Base-by-base conservation (phyloP, 2,888 invertebrate genomes). In the Aporophyla lueneburgensis region DNA sequence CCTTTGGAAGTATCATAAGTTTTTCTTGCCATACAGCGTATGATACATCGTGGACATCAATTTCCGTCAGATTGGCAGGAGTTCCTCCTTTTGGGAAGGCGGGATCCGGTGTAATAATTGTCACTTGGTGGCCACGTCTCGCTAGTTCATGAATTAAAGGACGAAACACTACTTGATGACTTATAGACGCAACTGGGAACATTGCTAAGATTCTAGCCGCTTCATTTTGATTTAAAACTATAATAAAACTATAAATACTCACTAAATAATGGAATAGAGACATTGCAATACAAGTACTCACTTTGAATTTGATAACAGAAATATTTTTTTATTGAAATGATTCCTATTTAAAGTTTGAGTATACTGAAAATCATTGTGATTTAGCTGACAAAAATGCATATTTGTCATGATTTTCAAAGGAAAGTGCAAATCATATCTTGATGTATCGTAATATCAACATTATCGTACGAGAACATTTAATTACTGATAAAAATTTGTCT, bases 21-120 rank as follows among this genome's bases (percentile, higher is more conserved):
- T 73, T 53, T 21, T 76, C 78, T 33, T 62, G 70, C 85, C 75
- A 71, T 81, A 80, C 27, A 1, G 89, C 83, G 67, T 96, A 95
- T 0, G 94, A 93, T 19, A 90, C 24, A 33, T 93, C 89, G 16
- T 92, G 92, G 0, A 93, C 81, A 77, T 93, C 92, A 0, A 94
- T 93, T 88, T 94, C 92, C 24, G 89, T 93, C 0, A 93, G 71
- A 75, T 93, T 94, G 5, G 81, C 68, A 2, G 94, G 87, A 1
- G 89, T 81, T 16, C 86, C 71, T 66, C 96, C 93, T 43, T 94
- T 93, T 1, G 67, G 27, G 12, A 78, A 82, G 0, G 68, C 83
- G 1, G 84, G 84, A 58, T 84, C 84, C 33, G 84, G 53, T 12
- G 85, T 84, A 49, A 84, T 84, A 1, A 84, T 40, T 12, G 66